These are phyloP conservation scores for Brachionus manjavacas DNA, from an alignment of 1,140 invertebrate genomes.

Conservation along the genomic window DNA sequence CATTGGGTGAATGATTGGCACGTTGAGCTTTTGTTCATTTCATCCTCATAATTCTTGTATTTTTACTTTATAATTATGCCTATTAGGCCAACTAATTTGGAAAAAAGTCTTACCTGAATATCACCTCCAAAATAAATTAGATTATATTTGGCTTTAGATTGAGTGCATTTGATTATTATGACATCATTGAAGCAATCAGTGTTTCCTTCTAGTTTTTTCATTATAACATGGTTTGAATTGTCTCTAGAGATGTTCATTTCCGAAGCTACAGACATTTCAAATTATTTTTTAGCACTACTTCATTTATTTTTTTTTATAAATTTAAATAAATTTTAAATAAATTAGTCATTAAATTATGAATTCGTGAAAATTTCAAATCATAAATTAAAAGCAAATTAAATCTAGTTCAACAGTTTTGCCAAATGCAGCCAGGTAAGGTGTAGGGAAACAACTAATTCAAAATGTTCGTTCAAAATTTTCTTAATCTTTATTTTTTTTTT, in stretches of 20 bases:
- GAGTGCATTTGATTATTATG: neutral
- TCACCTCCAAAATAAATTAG: constrained; percentile 32
- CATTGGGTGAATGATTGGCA: neutral
- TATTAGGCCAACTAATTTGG: neutral
- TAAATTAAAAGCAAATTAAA: neutral
- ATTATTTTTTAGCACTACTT: neutral
- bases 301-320: neutral
- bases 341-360: neutral
- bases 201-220: neutral
- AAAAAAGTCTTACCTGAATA: neutral
- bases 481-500: no score
- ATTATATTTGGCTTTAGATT: neutral
- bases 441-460: no score
- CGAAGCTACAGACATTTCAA: neutral
- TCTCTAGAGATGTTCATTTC: neutral
- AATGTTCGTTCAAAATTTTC: no score
- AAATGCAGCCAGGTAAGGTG: neutral
- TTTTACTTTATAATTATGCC: neutral
- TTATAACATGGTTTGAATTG: neutral
- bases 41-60: constrained; percentile 16
- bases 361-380: neutral
- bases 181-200: constrained; percentile 26
- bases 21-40: constrained; percentile 27
- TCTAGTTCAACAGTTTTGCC: neutral
- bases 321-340: neutral